A percentile compares a stretch with the other conserved stretches of the same genome.
Conservation (phyloP, 2,888 invertebrate genomes). For the Callosobruchus maculatus region DNA sequence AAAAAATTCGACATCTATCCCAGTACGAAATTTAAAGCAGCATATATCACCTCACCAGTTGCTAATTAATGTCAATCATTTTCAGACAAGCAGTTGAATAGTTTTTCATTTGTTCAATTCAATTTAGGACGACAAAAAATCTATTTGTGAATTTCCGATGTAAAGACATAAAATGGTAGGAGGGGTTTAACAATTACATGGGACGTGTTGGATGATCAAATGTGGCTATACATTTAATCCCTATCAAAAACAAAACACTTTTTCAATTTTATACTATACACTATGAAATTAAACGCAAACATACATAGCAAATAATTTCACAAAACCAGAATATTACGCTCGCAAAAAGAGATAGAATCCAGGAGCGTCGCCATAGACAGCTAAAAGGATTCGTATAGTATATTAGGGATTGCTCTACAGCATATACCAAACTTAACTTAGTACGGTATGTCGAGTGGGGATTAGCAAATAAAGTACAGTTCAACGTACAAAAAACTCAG, state of each 20-base stretch:
- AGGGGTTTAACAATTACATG: not conserved
- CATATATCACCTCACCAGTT: no score
- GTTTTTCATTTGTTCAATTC: constrained; percentile 31
- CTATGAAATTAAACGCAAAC: constrained; percentile 23
- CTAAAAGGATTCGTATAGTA: not conserved
- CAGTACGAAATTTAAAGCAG: no score
- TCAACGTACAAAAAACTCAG: no score
- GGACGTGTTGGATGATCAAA: not conserved
- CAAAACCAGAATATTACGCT: constrained; percentile 17
- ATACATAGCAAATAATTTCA: constrained; percentile 19
- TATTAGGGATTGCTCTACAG: no score
- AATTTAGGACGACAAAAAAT: not conserved
- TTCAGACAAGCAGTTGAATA: no score
- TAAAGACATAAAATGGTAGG: not conserved
- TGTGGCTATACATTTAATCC: constrained; percentile 9
- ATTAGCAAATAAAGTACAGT: no score
- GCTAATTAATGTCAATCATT: no score
- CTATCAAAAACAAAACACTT: constrained; percentile 13
- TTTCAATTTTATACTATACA: constrained; percentile 19
- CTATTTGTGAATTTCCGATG: not conserved
- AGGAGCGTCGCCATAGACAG: not conserved
- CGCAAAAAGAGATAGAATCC: not conserved
- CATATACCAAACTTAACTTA: no score
- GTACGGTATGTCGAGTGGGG: no score
- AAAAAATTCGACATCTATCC: no score